Conservation (phyloP, 2,888 invertebrate genomes). For the Stratiomys singularior region DNA sequence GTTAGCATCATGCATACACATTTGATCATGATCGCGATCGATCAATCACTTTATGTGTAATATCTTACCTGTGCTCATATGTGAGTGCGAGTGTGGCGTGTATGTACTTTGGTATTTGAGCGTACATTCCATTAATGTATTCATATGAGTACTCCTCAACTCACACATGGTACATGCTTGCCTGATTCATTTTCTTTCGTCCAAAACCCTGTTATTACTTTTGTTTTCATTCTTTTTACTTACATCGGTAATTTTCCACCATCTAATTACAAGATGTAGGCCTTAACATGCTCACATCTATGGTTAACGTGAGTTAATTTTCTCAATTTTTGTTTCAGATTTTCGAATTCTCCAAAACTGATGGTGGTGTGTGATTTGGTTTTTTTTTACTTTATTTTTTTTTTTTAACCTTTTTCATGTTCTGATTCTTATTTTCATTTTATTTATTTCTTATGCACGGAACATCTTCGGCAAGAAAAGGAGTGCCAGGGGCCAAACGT, state of each 20-base stretch:
- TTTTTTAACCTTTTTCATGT: too few relatives aligned
- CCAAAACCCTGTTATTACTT: neutral
- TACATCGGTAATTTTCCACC: neutral
- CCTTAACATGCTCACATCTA: neutral
- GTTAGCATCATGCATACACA: conserved; percentile 31
- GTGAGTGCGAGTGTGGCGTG: neutral
- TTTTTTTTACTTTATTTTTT: conserved; percentile 16
- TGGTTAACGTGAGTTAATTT: too few relatives aligned
- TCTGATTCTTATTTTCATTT: neutral
- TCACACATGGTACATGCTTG: neutral
- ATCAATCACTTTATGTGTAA: conserved; percentile 37
- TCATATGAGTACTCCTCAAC: neutral
- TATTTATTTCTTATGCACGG: conserved; percentile 2
- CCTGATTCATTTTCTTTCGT: neutral
- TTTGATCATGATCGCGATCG: conserved; percentile 38
- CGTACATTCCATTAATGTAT: neutral
- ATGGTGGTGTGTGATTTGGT: neutral
- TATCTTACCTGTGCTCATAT: conserved; percentile 17
- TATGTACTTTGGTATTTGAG: neutral
- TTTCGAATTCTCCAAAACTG: conserved; percentile 9
- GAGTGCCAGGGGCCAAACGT: neutral
- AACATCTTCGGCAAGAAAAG: neutral
- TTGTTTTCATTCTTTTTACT: conserved; percentile 8
- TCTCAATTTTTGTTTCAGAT: neutral
- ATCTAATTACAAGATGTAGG: neutral